Evolutionary conservation across 2,113 vertebrate genomes (phyloP).

Genomic region (rabbit (Oryctolagus cuniculus)): mOryCun1.1 NC_091440.1:112090001-112090500

Average conservation of each 20-base stretch:
- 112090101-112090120: not conserved
- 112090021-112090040: not conserved
- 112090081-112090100: not conserved
- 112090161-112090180: constrained; percentile 10
- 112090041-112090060: not conserved
- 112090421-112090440: not conserved
- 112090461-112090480: not conserved
- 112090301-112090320: not conserved
- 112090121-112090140: not conserved
- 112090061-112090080: not conserved
- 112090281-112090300: not conserved
- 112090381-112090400: not conserved
- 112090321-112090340: not conserved
- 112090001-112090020: not conserved
- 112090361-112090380: not conserved
- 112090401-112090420: not conserved
- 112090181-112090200: not conserved
- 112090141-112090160: not conserved
- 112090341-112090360: not conserved
- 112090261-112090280: not conserved
- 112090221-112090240: not conserved
- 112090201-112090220: not conserved
- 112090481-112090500: not conserved
- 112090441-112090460: not conserved
- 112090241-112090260: not conserved